Percentiles rank a stretch among this genome's conserved stretches.
Conservation (phyloP, 1,140 invertebrate species). For the Drosophila mojavensis region DNA sequence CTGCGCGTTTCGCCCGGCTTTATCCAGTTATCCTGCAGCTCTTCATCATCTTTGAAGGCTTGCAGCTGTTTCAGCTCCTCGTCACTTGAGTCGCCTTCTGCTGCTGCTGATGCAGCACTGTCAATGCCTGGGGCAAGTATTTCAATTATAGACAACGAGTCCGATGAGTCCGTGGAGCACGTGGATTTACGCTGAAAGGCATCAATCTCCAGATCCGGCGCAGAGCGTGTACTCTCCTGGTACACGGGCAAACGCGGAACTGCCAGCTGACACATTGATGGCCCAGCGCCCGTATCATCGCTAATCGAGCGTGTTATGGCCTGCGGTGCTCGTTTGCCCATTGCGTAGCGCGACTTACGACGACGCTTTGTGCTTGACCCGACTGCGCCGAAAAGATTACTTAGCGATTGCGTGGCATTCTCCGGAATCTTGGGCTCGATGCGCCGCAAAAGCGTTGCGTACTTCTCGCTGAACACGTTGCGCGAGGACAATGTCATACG, state of each 20-base stretch:
- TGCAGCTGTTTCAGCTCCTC: conserved; percentile 25
- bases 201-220: conserved; percentile 56
- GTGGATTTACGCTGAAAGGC: conserved; percentile 43
- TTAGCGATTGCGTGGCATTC: conserved; percentile 68
- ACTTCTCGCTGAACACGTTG: conserved; percentile 85
- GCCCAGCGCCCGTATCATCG: conserved; percentile 83
- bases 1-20: conserved; percentile 74
- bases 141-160: conserved; percentile 53
- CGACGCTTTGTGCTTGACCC: conserved; percentile 34
- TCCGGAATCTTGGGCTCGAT: conserved; percentile 72
- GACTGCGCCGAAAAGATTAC: conserved; percentile 50
- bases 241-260: conserved; percentile 54
- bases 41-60: conserved; percentile 45
- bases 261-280: conserved; percentile 40
- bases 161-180: conserved; percentile 63
- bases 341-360: conserved; percentile 48
- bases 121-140: conserved; percentile 31
- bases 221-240: conserved; percentile 61
- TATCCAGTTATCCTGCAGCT: conserved; percentile 76
- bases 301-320: conserved; percentile 85
- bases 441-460: conserved; percentile 84
- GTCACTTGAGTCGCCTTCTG: conserved; percentile 40
- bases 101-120: conserved; percentile 58
- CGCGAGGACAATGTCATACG: conserved; percentile 86
- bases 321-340: conserved; percentile 35